Base-by-base conservation (phyloP, 2,888 invertebrate genomes). In the Pharmacophagus antenor region DNA sequence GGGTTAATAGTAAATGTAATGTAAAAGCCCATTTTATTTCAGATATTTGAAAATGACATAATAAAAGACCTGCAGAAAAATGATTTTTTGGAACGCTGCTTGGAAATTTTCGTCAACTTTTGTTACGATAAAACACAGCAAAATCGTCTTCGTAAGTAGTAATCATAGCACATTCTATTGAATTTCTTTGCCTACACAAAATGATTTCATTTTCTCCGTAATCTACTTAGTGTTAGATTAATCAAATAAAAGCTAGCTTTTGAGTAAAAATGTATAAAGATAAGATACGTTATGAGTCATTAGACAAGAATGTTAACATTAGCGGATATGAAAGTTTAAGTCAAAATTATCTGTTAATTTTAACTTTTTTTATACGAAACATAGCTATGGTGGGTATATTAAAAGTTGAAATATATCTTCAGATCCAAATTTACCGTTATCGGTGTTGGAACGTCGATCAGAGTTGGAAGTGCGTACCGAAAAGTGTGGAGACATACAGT, bases 391-490 rank as follows among this genome's bases (percentile, higher is more conserved):
- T n/a, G n/a, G n/a, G n/a, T n/a, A n/a, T n/a, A n/a, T n/a, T 6
- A 27, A 27, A 10, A 10, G 3, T 37, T 44, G 22, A n/a, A 46
- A 7, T 12, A 12, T 42, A 10, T 50, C 80, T 69, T 65, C 69
- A 90, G 89, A 87, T 60, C 80, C 84, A 12, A 89, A 89, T 63
- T 73, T 89, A 46, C 82, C 88, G 0, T 25, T 84, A 25, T 77
- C 81, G 1, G 48, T 88, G 18, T 68, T 89, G 42, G 89, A 90
- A 62, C 82, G 85, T 23, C 76, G 79, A 5, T 70, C 79, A 0
- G 85, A 87, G 61, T 62, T 87, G 18, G 88, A 89, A 66, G 89
- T 90, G 12, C 84, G 85, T 20, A 80, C 84, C 2, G 77, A 80
- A 61, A 90, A 89, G 65, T 69, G 74, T 54, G 77, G 70, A 1